Evolutionary conservation across 2,888 invertebrate genomes (phyloP).

Genomic region (Drosophila falleni): DNA sequence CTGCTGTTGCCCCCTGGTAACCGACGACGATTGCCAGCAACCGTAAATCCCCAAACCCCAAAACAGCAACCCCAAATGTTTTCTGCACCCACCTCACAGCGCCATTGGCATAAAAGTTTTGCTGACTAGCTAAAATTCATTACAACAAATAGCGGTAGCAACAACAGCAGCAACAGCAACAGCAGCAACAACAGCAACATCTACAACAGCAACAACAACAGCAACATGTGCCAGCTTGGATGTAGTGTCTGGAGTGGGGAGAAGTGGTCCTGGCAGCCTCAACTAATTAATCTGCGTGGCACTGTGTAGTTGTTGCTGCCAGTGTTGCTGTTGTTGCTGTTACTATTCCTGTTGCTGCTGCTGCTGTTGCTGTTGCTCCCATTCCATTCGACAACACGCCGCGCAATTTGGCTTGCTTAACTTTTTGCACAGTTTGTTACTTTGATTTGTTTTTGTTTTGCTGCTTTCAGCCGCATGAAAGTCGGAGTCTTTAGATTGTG

Average conservation of each 20-base stretch:
- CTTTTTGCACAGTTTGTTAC: constrained; percentile 79
- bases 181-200: constrained; percentile 41
- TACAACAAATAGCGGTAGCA: constrained; percentile 73
- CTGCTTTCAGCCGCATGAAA: constrained; percentile 65
- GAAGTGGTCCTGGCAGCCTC: constrained; percentile 70
- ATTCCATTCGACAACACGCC: constrained; percentile 34
- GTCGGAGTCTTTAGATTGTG: constrained; percentile 79
- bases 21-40: constrained; percentile 31
- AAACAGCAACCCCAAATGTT: constrained; percentile 7
- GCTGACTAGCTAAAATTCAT: constrained; percentile 83
- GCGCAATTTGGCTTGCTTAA: constrained; percentile 79
- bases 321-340: constrained; percentile 4
- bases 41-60: constrained; percentile 12
- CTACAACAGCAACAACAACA: constrained; percentile 34
- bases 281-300: constrained; percentile 82
- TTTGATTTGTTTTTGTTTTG: constrained; percentile 78
- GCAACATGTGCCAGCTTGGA: constrained; percentile 48
- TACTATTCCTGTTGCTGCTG: constrained; percentile 8
- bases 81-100: constrained; percentile 35
- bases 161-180: constrained; percentile 46
- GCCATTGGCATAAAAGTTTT: constrained; percentile 79
- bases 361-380: constrained; percentile 24
- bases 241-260: constrained; percentile 13
- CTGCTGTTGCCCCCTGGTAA: constrained; percentile 10
- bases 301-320: constrained; percentile 44